Evolutionary conservation across 2,113 vertebrate species (phyloP).

Genomic region (Camelus bactrianus): DNA sequence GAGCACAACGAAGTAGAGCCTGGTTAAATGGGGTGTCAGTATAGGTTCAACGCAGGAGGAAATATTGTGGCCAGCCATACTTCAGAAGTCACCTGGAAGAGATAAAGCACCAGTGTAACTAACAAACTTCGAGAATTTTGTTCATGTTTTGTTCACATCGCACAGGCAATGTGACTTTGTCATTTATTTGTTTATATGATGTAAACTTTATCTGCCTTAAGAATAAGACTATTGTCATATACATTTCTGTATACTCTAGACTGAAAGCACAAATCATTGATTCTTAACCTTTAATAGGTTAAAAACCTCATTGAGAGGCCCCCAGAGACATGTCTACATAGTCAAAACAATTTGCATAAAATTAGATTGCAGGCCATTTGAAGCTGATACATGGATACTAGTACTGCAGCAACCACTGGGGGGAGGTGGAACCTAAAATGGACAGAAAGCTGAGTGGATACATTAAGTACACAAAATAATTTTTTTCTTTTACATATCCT

Average conservation of each 20-base stretch:
- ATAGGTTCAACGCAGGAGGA: not conserved
- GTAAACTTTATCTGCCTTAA: not conserved
- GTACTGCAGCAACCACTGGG: accelerated
- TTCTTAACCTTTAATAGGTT: not conserved
- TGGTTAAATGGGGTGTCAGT: not conserved
- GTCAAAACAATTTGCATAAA: not conserved
- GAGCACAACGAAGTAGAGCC: slow-evolving; percentile 87
- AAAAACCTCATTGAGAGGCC: not conserved
- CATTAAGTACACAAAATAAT: not conserved
- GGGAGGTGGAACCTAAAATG: not conserved
- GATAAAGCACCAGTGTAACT: not conserved
- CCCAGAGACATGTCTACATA: no score
- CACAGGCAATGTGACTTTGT: not conserved
- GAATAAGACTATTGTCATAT: not conserved
- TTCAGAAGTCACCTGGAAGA: slow-evolving; percentile 56
- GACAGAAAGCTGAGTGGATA: not conserved
- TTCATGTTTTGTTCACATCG: not conserved
- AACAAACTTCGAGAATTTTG: not conserved
- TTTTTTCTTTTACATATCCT: not conserved
- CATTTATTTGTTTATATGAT: not conserved
- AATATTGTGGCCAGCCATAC: slow-evolving; percentile 47
- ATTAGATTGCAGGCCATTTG: not conserved
- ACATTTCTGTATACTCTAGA: not conserved
- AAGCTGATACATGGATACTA: not conserved
- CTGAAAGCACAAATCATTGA: not conserved